Evolutionary conservation across 2,888 invertebrate genomes (phyloP).

Genomic region (Rapana venosa): DNA sequence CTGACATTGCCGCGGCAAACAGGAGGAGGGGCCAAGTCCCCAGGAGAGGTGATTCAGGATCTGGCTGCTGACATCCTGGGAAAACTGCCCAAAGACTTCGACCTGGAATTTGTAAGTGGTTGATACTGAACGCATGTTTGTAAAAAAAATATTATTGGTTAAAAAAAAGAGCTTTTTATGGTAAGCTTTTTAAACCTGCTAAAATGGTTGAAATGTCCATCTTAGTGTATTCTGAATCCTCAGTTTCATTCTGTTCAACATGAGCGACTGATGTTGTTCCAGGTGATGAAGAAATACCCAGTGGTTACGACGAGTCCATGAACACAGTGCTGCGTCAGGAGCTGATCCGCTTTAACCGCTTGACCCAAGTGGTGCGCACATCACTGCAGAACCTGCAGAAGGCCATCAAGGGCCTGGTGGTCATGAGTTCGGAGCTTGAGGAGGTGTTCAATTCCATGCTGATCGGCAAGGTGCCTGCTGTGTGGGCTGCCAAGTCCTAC

Average conservation of each 20-base stretch:
- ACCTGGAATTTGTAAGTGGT: slow-evolving; percentile 73
- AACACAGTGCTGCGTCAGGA: slow-evolving; percentile 79
- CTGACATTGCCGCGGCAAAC: slow-evolving; percentile 84
- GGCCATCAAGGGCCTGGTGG: slow-evolving; percentile 78
- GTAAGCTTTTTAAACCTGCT: too few species aligned
- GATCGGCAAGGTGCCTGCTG: slow-evolving; percentile 76
- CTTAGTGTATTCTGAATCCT: too few species aligned
- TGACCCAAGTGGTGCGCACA: slow-evolving; percentile 74
- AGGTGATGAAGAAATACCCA: slow-evolving; percentile 78
- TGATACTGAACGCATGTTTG: not conserved
- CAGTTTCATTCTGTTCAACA: too few species aligned
- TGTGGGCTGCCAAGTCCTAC: slow-evolving; percentile 78
- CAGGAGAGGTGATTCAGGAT: slow-evolving; percentile 77
- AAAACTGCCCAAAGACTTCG: slow-evolving; percentile 78
- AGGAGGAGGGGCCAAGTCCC: slow-evolving; percentile 76
- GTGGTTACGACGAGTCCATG: slow-evolving; percentile 78
- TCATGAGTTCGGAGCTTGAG: slow-evolving; percentile 78
- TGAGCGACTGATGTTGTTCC: not conserved
- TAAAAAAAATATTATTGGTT: not conserved
- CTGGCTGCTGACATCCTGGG: slow-evolving; percentile 78
- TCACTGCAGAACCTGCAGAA: slow-evolving; percentile 77
- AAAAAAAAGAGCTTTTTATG: not conserved
- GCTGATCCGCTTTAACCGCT: slow-evolving; percentile 77
- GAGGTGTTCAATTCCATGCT: slow-evolving; percentile 78
- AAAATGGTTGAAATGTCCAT: too few species aligned